Evolutionary conservation across 1,140 invertebrate genomes (phyloP).

Genomic region (Heliconius eleuchia): DNA sequence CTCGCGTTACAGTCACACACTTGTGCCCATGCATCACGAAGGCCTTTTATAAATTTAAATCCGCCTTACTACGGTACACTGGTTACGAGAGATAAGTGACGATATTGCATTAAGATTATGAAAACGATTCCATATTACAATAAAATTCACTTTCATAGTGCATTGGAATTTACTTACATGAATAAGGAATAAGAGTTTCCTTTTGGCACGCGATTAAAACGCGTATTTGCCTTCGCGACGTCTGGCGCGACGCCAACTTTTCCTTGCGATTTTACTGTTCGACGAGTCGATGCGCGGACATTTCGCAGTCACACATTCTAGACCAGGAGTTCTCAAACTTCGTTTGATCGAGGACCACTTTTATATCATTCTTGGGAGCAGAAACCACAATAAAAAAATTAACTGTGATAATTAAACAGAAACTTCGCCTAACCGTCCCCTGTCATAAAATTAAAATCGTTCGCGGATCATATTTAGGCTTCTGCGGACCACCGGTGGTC

Average conservation of each 20-base stretch:
- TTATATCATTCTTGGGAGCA: too few relatives aligned
- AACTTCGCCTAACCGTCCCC: too few relatives aligned
- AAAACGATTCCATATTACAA: conserved; percentile 22
- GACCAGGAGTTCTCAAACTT: conserved; percentile 6
- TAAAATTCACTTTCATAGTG: conserved; percentile 48
- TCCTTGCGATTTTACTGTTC: conserved; percentile 70
- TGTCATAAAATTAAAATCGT: too few relatives aligned
- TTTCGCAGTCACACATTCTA: conserved; percentile 60
- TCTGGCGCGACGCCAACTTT: conserved; percentile 67
- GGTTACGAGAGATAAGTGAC: conserved; percentile 21
- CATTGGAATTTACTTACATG: conserved; percentile 50
- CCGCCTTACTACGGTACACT: neutral
- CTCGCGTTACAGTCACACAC: too few relatives aligned
- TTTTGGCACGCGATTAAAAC: conserved; percentile 64
- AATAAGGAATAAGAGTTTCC: conserved; percentile 69
- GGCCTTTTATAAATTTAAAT: neutral
- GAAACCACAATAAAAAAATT: too few relatives aligned
- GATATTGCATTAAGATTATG: conserved; percentile 19
- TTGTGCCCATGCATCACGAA: too few relatives aligned
- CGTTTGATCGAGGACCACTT: too few relatives aligned
- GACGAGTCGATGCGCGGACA: conserved; percentile 59
- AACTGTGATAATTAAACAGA: too few relatives aligned
- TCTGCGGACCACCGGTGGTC: too few relatives aligned
- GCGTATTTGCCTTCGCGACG: conserved; percentile 45
- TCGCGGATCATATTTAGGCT: too few relatives aligned